phyloP scores from a whole-genome alignment of 2,113 vertebrate genomes.

The Callopanchax toddi region DNA sequence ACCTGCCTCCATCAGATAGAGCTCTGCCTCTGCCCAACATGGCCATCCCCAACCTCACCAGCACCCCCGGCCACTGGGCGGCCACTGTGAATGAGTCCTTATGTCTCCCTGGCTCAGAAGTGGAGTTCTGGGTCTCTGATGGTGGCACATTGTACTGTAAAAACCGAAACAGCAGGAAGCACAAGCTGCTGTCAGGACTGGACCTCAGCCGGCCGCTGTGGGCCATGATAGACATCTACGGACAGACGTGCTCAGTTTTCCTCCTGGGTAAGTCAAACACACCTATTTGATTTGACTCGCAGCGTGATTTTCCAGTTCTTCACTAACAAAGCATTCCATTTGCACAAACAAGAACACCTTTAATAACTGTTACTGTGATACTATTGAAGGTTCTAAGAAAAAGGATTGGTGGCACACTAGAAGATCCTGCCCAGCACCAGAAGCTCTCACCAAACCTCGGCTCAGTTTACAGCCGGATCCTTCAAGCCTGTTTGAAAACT shows the following conservation, averaged over 20 bases:
- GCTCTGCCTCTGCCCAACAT: constrained; percentile 77
- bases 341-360: neutral
- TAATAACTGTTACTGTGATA: neutral
- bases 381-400: constrained; percentile 72
- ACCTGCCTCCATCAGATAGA: constrained; percentile 61
- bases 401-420: neutral
- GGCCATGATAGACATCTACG: constrained; percentile 87
- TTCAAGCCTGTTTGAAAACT: neutral
- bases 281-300: neutral
- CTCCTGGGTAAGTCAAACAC: constrained; percentile 77
- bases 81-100: constrained; percentile 39
- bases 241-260: constrained; percentile 79
- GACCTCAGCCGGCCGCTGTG: constrained; percentile 75
- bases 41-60: constrained; percentile 81
- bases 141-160: constrained; percentile 59
- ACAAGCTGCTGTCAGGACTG: constrained; percentile 46
- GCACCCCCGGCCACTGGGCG: constrained; percentile 74
- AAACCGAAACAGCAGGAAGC: neutral
- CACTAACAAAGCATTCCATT: neutral
- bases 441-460: neutral
- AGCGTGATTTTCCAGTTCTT: constrained; percentile 5
- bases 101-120: constrained; percentile 45
- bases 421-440: constrained; percentile 65
- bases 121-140: constrained; percentile 82
- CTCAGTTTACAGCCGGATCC: neutral